phyloP scores from a whole-genome alignment of 2,797 vertebrate genomes.

The Tauraco hartlaubi region DNA sequence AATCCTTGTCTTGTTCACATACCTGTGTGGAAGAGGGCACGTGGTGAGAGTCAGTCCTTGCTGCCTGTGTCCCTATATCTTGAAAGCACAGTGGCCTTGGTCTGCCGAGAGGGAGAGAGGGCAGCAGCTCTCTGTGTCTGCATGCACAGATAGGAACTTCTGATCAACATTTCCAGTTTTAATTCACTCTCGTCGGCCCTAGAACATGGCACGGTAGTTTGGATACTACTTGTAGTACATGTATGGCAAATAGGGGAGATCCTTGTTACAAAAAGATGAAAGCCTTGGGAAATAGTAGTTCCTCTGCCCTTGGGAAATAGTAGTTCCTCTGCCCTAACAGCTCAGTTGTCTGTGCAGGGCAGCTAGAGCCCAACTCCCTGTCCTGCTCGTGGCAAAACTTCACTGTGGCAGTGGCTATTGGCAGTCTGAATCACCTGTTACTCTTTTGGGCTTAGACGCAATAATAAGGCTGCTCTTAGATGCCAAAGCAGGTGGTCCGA shows the following conservation, averaged over 20 bases:
- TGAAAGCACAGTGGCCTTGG: not conserved
- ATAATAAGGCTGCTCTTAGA: not conserved
- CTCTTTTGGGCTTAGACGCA: not conserved
- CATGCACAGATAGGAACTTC: not conserved
- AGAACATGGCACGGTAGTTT: not conserved
- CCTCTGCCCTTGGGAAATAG: not conserved
- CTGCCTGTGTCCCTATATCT: rapidly evolving
- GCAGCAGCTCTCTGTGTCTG: not conserved
- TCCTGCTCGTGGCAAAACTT: not conserved
- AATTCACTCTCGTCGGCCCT: not conserved
- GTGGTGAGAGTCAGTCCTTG: not conserved
- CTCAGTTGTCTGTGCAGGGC: not conserved
- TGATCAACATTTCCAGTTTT: not conserved
- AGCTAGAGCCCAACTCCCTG: not conserved
- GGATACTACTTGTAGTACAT: not conserved
- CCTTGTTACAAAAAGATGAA: not conserved
- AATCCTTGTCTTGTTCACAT: not conserved
- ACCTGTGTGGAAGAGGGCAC: not conserved
- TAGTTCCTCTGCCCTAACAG: not conserved
- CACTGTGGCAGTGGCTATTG: not conserved
- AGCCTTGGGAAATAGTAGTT: not conserved
- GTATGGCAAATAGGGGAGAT: not conserved
- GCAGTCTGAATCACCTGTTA: not conserved
- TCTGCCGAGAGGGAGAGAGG: not conserved
- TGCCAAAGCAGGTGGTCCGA: not conserved